These are phyloP conservation scores for Aporophyla nigra DNA, from an alignment of 2,888 invertebrate species.

Conservation along the genomic window DNA sequence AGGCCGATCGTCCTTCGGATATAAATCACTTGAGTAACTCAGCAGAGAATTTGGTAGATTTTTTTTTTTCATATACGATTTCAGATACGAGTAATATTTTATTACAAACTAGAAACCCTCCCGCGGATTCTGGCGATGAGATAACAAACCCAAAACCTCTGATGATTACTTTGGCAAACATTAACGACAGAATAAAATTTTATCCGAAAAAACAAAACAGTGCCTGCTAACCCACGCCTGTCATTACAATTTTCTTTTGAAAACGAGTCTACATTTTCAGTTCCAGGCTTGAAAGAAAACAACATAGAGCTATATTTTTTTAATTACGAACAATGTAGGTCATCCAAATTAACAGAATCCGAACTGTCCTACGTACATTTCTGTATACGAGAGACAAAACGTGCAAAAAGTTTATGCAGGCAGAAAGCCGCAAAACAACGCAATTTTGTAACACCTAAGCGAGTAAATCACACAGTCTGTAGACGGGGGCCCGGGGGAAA, in stretches of 20 bases:
- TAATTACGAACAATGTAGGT: constrained; percentile 56
- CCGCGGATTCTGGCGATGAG: constrained; percentile 23
- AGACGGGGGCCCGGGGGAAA: constrained; percentile 67
- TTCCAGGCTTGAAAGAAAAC: constrained; percentile 29
- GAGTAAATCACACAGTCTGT: constrained; percentile 77
- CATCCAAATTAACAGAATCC: constrained; percentile 56
- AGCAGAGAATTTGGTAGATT: constrained; percentile 50
- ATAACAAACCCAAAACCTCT: constrained; percentile 32
- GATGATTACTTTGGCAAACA: constrained; percentile 25
- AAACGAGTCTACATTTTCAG: constrained; percentile 36
- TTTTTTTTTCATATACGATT: constrained; percentile 40
- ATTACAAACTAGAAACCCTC: constrained; percentile 42
- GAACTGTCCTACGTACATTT: constrained; percentile 38
- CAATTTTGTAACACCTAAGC: constrained; percentile 69
- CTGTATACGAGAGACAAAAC: constrained; percentile 56
- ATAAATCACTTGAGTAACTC: constrained; percentile 55
- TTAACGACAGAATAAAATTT: constrained; percentile 7
- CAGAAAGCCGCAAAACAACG: constrained; percentile 65
- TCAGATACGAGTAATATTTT: constrained; percentile 48
- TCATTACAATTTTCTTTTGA: constrained; percentile 40
- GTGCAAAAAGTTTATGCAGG: constrained; percentile 60
- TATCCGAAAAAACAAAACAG: not conserved
- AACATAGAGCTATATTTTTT: constrained; percentile 39
- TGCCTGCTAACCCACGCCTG: constrained; percentile 23
- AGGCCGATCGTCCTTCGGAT: constrained; percentile 41